Conservation (phyloP, 2,113 vertebrate species). For the Panthera uncia region DNA sequence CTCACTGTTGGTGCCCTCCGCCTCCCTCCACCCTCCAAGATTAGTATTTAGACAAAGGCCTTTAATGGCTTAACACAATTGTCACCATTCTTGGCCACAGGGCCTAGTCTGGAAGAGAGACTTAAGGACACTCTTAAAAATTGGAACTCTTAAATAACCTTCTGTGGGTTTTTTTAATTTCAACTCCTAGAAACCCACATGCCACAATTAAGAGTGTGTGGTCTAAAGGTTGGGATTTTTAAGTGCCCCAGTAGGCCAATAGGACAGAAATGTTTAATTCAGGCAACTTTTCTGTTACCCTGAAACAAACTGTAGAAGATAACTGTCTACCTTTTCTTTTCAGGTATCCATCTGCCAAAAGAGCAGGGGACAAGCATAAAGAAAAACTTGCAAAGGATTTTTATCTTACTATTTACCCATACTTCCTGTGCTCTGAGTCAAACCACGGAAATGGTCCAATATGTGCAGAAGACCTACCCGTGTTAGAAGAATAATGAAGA, state of each 20-base stretch:
- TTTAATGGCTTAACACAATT: background rate
- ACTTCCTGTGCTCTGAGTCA: background rate
- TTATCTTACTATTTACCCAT: background rate
- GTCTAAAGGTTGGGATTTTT: background rate
- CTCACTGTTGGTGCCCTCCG: background rate
- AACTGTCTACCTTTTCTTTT: background rate
- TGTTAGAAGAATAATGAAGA: conserved; percentile 21
- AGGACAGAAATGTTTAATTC: background rate
- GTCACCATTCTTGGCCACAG: background rate
- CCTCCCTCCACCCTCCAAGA: background rate
- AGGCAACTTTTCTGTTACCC: background rate
- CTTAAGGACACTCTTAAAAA: background rate
- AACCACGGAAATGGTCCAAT: background rate
- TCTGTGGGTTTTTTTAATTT: background rate
- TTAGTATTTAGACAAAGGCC: background rate
- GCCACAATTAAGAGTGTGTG: background rate
- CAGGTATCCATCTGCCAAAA: background rate
- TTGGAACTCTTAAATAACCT: background rate
- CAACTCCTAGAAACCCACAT: conserved; percentile 21
- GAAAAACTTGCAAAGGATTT: background rate
- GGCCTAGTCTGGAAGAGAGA: background rate
- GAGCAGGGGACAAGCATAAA: background rate
- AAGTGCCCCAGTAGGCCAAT: background rate
- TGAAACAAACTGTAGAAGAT: background rate
- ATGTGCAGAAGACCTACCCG: background rate